Base-by-base conservation (phyloP, 64 coral and sea anemone genomes). In the Porites australiensis region DNA sequence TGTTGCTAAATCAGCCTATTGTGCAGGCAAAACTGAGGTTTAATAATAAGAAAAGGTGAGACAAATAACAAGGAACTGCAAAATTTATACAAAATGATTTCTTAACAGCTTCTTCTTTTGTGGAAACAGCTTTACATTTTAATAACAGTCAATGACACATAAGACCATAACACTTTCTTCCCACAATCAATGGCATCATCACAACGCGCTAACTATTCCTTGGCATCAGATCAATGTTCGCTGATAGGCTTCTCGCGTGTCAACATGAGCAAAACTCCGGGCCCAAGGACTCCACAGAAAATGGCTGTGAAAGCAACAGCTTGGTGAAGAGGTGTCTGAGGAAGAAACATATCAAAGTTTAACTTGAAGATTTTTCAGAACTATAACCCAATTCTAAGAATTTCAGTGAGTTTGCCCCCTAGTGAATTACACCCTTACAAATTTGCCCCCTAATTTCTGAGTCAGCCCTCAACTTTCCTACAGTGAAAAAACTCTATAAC, bases 241-340 rank as follows among this genome's bases (percentile, higher is more conserved):
- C 37, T 16, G 12, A 58, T 9, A 19, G 95, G 95, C 64, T 79
- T 93, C 44, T 96, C 79, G 20, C 91, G 86, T 11, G 87, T 90
- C 50, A 96, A 84, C 95, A 96, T 96, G 61, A 96, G 44, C 11
- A 93, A 18, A 46, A 96, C 81, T 46, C 95, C 95, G 57, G 95
- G 95, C 4, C 95, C 95, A 14, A 96, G 57, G 13, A 96, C 16
- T 70, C 78, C 91, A 71, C 76, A 44, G 57, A 49, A 79, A n/a
- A 96, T 90, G 57, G 79, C 82, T 27, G 91, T 87, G 22, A 96
- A 93, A 64, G 91, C 95, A 58, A 77, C 92, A 13, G 93, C 57
- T 80, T 96, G 90, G 15, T 96, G 95, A 86, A 60, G 51, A 23
- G 88, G 85, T 2, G 78, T 93, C 95, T 96, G 91, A 64, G 52